Conservation (phyloP, 2,888 invertebrate genomes). For the Sphinx pinastri region DNA sequence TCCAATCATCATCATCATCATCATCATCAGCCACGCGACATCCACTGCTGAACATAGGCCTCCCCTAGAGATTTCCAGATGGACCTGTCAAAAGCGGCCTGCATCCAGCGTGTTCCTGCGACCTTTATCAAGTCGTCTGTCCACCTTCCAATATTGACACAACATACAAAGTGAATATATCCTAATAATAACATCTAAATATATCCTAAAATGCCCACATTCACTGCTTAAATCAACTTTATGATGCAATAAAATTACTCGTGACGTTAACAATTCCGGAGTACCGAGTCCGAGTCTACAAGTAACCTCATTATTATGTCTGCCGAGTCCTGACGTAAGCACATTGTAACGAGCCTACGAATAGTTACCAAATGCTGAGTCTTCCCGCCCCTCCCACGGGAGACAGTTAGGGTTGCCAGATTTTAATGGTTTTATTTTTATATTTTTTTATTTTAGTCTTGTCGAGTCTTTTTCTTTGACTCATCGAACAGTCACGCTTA, state of each 20-base stretch:
- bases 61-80: too few species aligned
- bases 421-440: neutral
- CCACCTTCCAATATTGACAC: too few species aligned
- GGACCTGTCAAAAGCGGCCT: too few species aligned
- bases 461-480: too few species aligned
- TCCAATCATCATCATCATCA: too few species aligned
- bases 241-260: neutral
- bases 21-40: too few species aligned
- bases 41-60: too few species aligned
- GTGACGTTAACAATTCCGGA: neutral
- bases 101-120: too few species aligned
- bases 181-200: neutral
- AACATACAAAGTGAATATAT: neutral
- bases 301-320: neutral
- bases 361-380: constrained; percentile 5
- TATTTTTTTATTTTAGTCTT: too few species aligned
- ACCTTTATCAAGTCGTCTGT: too few species aligned
- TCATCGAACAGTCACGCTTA: too few species aligned
- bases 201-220: neutral
- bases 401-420: neutral
- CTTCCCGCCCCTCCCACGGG: neutral
- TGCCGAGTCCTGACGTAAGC: neutral
- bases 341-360: neutral
- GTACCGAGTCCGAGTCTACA: neutral
- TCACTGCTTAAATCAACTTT: neutral